These are phyloP conservation scores for Siphonodentalium dalli DNA, from an alignment of 2,888 invertebrate species.

Conservation along the genomic window DNA sequence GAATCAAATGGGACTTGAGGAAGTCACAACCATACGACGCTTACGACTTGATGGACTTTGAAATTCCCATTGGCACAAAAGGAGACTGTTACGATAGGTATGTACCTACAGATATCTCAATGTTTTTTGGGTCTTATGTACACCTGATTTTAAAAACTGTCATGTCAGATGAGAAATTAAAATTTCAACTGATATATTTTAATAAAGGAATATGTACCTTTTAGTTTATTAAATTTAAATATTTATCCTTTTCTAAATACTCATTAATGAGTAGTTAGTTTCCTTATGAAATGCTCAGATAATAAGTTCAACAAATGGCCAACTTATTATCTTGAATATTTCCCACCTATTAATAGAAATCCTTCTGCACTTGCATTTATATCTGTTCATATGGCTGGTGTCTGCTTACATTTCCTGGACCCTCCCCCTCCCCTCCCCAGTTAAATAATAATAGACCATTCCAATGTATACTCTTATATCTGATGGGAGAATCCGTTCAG, in stretches of 20 bases:
- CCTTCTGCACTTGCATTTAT: too few species aligned
- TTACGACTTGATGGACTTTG: constrained; percentile 92
- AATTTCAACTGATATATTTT: neutral
- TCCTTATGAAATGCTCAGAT: too few species aligned
- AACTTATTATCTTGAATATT: too few species aligned
- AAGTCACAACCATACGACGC: constrained; percentile 97
- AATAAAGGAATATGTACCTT: neutral
- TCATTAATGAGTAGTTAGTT: too few species aligned
- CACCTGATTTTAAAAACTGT: neutral
- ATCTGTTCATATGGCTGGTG: too few species aligned
- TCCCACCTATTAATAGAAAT: too few species aligned
- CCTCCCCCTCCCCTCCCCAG: neutral
- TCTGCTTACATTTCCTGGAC: neutral
- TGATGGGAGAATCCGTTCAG: too few species aligned
- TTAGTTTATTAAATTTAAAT: neutral
- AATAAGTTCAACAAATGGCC: too few species aligned
- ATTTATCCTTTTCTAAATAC: too few species aligned
- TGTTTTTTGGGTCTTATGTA: neutral
- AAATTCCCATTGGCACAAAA: constrained; percentile 92
- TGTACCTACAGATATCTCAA: neutral
- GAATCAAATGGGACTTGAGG: constrained; percentile 98
- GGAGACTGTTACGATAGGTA: constrained; percentile 98
- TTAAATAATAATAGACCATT: too few species aligned
- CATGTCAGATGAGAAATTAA: neutral
- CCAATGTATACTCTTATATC: too few species aligned